Evolutionary conservation across 2,113 vertebrate species (phyloP).

Genomic region (Bombycilla garrulus): DNA sequence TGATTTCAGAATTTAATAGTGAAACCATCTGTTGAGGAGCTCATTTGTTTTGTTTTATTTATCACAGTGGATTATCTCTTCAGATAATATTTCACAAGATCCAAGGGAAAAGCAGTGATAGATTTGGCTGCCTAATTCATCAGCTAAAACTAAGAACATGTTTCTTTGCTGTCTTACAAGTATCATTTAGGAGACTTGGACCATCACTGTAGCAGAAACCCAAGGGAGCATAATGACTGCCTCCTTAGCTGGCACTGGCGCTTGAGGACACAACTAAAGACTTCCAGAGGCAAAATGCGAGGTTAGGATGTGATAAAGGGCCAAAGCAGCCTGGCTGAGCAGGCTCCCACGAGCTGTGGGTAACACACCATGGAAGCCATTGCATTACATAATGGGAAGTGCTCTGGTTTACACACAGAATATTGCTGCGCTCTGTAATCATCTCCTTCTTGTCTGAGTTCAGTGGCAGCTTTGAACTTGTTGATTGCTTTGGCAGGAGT

Average conservation of each 20-base stretch:
- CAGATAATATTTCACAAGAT: conserved; percentile 31
- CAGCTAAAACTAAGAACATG: neutral
- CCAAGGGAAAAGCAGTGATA: neutral
- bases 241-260: neutral
- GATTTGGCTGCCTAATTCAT: neutral
- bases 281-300: conserved; percentile 13
- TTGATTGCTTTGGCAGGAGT: conserved; percentile 17
- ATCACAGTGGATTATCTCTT: conserved; percentile 18
- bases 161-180: neutral
- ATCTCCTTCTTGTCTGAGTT: neutral
- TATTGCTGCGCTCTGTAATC: neutral
- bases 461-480: conserved; percentile 11
- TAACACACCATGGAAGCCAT: neutral
- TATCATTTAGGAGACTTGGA: neutral
- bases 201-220: neutral
- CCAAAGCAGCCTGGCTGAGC: neutral
- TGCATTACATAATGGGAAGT: conserved; percentile 18
- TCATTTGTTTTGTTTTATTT: conserved; percentile 48
- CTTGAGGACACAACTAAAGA: neutral
- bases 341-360: neutral
- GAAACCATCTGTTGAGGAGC: conserved; percentile 56
- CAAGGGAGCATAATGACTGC: neutral
- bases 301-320: neutral
- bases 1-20: conserved; percentile 54
- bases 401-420: neutral